A percentile compares a stretch with the other conserved stretches of the same genome.
phyloP scores from a whole-genome alignment of 2,888 invertebrate genomes.

The Clusia tigrina region DNA sequence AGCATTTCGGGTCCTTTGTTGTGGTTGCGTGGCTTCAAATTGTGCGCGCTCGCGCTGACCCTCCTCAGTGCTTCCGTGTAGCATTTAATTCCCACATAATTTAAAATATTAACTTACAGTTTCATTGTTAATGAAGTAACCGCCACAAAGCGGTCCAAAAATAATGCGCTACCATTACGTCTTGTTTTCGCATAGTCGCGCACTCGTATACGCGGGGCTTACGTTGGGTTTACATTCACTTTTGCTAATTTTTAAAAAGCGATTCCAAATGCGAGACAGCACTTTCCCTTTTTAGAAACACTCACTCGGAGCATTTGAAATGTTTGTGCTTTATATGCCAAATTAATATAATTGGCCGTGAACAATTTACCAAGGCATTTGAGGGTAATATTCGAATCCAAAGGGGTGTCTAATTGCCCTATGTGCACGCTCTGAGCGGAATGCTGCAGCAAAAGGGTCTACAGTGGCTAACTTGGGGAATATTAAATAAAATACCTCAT shows the following conservation, averaged over 20 bases:
- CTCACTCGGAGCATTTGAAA: not conserved
- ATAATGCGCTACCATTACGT: not conserved
- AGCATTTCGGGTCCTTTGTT: not conserved
- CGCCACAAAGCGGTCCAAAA: no score
- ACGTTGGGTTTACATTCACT: conserved; percentile 41
- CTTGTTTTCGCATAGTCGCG: not conserved
- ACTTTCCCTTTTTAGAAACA: conserved; percentile 16
- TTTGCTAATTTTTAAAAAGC: conserved; percentile 30
- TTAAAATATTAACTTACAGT: not conserved
- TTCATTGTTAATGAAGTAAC: not conserved
- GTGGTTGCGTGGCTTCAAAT: not conserved
- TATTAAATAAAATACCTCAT: no score
- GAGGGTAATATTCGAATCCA: not conserved
- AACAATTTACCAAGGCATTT: conserved; percentile 34
- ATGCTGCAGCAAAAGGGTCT: no score
- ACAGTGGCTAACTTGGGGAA: no score
- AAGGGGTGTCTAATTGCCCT: no score
- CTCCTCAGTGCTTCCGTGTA: not conserved
- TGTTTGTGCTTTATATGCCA: conserved; percentile 3
- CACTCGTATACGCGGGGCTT: not conserved
- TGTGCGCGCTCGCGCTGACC: not conserved
- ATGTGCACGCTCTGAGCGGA: no score
- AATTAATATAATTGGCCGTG: conserved; percentile 41
- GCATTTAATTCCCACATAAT: not conserved
- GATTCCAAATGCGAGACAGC: conserved; percentile 4